Evolutionary conservation across 2,113 vertebrate species (phyloP).

Genomic region (Phrynosoma platyrhinos): DNA sequence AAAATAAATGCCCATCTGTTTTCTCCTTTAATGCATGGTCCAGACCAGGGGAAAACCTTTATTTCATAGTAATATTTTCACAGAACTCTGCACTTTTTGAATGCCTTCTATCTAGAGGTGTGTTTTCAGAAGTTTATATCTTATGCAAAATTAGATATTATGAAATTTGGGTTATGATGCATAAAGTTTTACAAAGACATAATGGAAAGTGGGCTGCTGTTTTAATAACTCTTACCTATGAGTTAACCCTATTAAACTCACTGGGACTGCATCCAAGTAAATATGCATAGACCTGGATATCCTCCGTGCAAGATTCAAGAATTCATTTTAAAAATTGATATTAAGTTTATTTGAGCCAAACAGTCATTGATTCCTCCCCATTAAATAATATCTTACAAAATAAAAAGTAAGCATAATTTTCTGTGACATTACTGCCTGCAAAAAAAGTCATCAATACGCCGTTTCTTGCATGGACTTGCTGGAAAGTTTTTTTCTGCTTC

Average conservation of each 20-base stretch:
- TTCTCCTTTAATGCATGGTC: no score
- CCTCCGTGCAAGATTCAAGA: background rate
- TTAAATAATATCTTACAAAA: constrained; percentile 20
- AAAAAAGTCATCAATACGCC: constrained; percentile 65
- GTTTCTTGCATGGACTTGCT: constrained; percentile 73
- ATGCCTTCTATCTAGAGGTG: no score
- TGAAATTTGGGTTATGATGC: no score
- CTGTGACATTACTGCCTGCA: constrained; percentile 8
- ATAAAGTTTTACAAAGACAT: no score
- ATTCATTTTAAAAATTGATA: background rate
- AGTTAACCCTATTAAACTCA: background rate
- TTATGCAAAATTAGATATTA: no score
- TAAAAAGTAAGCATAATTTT: background rate
- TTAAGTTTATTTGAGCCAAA: constrained; percentile 54
- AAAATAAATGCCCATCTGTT: no score
- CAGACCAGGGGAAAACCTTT: no score
- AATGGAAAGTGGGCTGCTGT: no score
- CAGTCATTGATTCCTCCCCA: background rate
- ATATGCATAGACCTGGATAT: background rate
- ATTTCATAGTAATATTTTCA: no score
- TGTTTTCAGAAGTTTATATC: no score
- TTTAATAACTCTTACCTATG: background rate
- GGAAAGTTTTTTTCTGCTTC: constrained; percentile 31
- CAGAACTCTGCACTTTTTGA: no score
- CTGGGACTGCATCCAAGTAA: background rate